These are phyloP conservation scores for Neuroterus valhalla DNA, from an alignment of 1,140 invertebrate genomes.

Conservation along the genomic window DNA sequence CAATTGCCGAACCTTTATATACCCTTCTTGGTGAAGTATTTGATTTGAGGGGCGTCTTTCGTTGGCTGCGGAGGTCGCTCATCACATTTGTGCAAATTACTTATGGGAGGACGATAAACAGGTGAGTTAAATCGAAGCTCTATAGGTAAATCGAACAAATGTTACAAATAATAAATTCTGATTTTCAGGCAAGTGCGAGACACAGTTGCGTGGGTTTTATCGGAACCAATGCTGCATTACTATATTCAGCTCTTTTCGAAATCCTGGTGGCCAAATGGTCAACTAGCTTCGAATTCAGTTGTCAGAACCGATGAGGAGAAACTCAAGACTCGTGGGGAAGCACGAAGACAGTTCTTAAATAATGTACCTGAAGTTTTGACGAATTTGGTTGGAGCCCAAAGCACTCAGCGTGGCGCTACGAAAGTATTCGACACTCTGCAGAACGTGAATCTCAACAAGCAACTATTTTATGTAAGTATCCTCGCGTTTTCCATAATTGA, in stretches of 20 bases:
- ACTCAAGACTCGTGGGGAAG: constrained; percentile 79
- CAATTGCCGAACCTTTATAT: constrained; percentile 92
- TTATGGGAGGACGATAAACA: constrained; percentile 92
- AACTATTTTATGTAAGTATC: constrained; percentile 90
- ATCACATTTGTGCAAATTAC: constrained; percentile 95
- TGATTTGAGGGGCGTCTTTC: constrained; percentile 90
- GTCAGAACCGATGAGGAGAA: constrained; percentile 82
- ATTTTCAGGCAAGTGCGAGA: constrained; percentile 88
- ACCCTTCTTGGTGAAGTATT: constrained; percentile 90
- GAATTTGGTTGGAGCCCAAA: constrained; percentile 89
- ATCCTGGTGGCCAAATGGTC: constrained; percentile 91
- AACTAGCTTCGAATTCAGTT: constrained; percentile 76
- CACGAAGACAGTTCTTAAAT: constrained; percentile 81
- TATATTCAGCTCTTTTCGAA: constrained; percentile 89
- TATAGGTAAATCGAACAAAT: too few species aligned
- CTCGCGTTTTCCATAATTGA: constrained; percentile 8
- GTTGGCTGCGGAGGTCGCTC: constrained; percentile 89
- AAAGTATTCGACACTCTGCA: constrained; percentile 93
- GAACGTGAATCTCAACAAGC: constrained; percentile 91
- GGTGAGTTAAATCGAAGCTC: constrained; percentile 68
- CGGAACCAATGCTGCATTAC: constrained; percentile 92
- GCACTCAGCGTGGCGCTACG: constrained; percentile 86
- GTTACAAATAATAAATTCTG: constrained; percentile 20
- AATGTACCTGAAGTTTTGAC: constrained; percentile 87
- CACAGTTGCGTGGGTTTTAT: constrained; percentile 90